Conservation (phyloP, 2,797 vertebrate genomes). For the Falco naumanni region DNA sequence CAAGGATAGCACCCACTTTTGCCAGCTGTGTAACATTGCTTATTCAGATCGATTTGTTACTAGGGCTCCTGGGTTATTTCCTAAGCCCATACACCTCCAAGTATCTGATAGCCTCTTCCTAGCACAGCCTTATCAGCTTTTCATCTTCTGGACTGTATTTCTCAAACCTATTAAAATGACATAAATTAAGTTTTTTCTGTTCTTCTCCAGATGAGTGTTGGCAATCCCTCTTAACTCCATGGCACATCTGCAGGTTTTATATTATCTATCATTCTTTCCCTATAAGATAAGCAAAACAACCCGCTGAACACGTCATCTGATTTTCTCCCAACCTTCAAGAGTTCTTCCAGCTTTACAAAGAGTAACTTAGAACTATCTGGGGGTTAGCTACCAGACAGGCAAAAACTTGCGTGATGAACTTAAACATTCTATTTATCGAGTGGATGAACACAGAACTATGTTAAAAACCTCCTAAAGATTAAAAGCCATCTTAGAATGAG, state of each 20-base stretch:
- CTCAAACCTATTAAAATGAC: neutral
- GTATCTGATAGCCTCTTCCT: neutral
- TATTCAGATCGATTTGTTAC: neutral
- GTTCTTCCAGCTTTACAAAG: neutral
- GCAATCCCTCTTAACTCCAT: neutral
- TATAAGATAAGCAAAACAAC: neutral
- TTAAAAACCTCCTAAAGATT: neutral
- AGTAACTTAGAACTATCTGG: neutral
- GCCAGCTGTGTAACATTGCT: neutral
- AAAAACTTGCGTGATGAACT: neutral
- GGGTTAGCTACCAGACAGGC: neutral
- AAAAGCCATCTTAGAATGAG: neutral
- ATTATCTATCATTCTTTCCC: too few relatives aligned
- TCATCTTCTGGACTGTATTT: neutral
- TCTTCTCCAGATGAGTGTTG: neutral
- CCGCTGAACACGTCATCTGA: neutral
- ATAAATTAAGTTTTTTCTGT: neutral
- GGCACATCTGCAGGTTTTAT: neutral
- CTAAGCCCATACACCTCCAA: neutral
- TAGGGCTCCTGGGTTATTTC: neutral
- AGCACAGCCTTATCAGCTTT: rapidly evolving
- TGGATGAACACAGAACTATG: rapidly evolving
- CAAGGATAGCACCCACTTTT: neutral
- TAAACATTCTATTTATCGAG: neutral
- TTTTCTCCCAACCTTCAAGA: neutral